Evolutionary conservation across 2,113 vertebrate genomes (phyloP).

Genomic region (Xiphorhynchus elegans): DNA sequence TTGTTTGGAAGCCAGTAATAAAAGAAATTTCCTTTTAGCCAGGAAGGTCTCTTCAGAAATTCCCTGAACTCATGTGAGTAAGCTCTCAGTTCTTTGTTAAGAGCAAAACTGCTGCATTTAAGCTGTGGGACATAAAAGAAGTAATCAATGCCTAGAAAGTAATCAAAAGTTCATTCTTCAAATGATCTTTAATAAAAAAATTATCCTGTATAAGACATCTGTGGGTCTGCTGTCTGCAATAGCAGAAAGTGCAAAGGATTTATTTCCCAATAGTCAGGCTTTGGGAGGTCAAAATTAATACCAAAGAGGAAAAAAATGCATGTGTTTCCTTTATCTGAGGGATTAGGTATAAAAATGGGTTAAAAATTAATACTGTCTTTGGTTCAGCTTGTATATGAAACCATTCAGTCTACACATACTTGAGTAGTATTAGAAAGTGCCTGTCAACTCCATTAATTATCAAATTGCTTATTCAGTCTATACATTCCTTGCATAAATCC

Average conservation of each 20-base stretch:
- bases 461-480: slow-evolving; percentile 71
- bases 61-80: not conserved
- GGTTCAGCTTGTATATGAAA: not conserved
- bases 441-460: slow-evolving; percentile 76
- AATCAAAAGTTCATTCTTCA: slow-evolving; percentile 43
- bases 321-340: not conserved
- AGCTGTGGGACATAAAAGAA: slow-evolving; percentile 19
- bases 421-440: slow-evolving; percentile 37
- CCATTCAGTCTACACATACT: slow-evolving; percentile 34
- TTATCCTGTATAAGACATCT: not conserved
- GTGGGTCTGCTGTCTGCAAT: not conserved
- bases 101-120: slow-evolving; percentile 31
- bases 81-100: not conserved
- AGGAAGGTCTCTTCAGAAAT: slow-evolving; percentile 2
- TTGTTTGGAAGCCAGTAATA: not conserved
- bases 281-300: slow-evolving; percentile 19
- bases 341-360: slow-evolving; percentile 34
- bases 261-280: slow-evolving; percentile 8
- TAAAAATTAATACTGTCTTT: slow-evolving; percentile 36
- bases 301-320: not conserved
- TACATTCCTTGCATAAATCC: slow-evolving; percentile 74
- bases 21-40: not conserved
- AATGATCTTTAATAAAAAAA: not conserved
- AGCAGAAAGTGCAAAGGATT: slow-evolving; percentile 14
- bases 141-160: slow-evolving; percentile 40